These are phyloP conservation scores for Microplitis demolitor DNA, from an alignment of 1,140 invertebrate species.

Conservation along the genomic window DNA sequence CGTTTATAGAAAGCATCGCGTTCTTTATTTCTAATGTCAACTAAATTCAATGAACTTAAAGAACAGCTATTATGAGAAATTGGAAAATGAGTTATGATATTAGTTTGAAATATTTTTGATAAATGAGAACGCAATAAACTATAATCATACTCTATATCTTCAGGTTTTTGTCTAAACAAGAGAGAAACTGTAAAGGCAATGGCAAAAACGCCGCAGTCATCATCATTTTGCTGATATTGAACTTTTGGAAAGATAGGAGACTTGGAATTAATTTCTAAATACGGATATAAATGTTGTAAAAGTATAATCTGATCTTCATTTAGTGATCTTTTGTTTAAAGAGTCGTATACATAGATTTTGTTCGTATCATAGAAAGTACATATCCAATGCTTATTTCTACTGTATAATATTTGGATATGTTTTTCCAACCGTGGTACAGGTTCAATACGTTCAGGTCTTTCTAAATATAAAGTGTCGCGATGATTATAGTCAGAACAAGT, in stretches of 20 bases:
- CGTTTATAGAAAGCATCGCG: no score
- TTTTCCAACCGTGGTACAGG: no score
- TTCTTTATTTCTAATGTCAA: no score
- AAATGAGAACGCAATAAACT: background rate
- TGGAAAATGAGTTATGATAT: constrained; percentile 10
- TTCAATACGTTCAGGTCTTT: no score
- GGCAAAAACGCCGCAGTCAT: constrained; percentile 26
- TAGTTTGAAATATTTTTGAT: background rate
- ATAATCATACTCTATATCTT: background rate
- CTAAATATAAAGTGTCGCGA: no score
- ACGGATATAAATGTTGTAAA: constrained; percentile 21
- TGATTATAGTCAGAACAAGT: no score
- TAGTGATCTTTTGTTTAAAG: no score
- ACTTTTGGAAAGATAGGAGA: constrained; percentile 19
- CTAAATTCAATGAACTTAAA: background rate
- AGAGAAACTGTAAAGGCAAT: constrained; percentile 28
- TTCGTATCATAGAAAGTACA: no score
- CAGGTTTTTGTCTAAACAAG: constrained; percentile 8
- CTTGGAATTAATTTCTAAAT: background rate
- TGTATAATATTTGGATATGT: no score
- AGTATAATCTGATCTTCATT: constrained; percentile 14
- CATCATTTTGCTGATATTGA: constrained; percentile 19
- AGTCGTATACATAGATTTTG: no score
- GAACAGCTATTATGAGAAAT: background rate
- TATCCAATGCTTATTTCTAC: no score